Evolutionary conservation across 2,113 vertebrate genomes (phyloP).

Genomic region (Leptosomus discolor): DNA sequence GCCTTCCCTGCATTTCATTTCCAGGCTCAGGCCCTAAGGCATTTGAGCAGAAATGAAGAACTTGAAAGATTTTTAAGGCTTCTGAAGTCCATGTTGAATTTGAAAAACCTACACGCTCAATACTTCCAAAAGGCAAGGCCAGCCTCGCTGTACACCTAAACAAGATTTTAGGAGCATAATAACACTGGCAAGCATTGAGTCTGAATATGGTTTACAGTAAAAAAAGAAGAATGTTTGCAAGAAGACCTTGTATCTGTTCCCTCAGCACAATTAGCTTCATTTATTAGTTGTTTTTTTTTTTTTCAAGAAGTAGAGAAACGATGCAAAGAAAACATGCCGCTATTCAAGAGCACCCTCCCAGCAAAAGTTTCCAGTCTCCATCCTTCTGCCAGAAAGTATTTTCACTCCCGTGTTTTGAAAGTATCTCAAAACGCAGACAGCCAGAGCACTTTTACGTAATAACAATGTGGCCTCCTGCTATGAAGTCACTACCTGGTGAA

Average conservation of each 20-base stretch:
- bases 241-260: not conserved
- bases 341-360: not conserved
- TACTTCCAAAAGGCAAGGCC: not conserved
- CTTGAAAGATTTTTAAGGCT: not conserved
- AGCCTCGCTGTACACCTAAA: not conserved
- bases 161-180: not conserved
- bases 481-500: not conserved
- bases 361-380: not conserved
- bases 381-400: not conserved
- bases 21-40: not conserved
- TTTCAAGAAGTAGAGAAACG: not conserved
- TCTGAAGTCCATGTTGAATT: not conserved
- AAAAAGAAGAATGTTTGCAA: not conserved
- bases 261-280: not conserved
- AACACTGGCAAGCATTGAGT: not conserved
- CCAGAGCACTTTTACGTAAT: not conserved
- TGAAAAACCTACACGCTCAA: not conserved
- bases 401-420: not conserved
- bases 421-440: not conserved
- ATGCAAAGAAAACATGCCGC: not conserved
- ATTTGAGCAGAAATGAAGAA: not conserved
- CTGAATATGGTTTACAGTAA: not conserved
- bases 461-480: not conserved
- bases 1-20: not conserved
- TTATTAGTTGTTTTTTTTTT: not conserved